Base-by-base conservation (phyloP, 2,888 invertebrate genomes). In the Lepidochitona cinerea region DNA sequence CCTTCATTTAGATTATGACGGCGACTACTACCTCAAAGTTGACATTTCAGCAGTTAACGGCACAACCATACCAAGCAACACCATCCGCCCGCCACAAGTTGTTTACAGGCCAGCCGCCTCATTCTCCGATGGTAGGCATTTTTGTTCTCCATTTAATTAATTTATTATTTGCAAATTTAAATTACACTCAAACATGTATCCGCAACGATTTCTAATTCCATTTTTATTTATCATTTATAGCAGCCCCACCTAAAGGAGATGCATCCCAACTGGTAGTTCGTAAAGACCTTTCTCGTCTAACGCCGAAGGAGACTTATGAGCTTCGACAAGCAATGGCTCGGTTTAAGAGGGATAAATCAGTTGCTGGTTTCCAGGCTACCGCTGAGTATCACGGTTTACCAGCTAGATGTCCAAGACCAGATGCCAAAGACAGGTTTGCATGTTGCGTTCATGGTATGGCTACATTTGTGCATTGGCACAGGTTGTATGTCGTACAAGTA, bases 301-400 rank as follows among this genome's bases (percentile, higher is more conserved):
- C 78, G 1, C 67, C 68, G 26, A 73, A 74, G 35, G 81, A 81
- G 65, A 59, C 73, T 26, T 75, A 75, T 33, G 73, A 74, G 18
- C 77, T 81, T 4, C 73, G 81, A 29, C 68, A 72, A 32, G 79
- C 81, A 12, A 41, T 81, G 75, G 71, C 65, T 37, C 74, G 76
- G 18, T 77, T 79, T 53, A 75, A 76, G 75, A 75, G 68, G 26
- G 79, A 81, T 64, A 41, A 68, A n/a, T 79, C 78, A 12, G 75
- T 79, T 0, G 75, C 78, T 70, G 81, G 81, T n/a, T 81, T 68
- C 74, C 79, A 81, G 68, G 79, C 81, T 37, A 73, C 76, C 12
- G 81, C 79, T 37, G 81, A 79, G 67, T 81, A 76, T 66, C 81
- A 81, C 67, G 81, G 81, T 14, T 74, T 78, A 7, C 81, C 81